Evolutionary conservation across 2,113 vertebrate species (phyloP), one percentile per base, ranked within the genome.

Genomic region (Chunga burmeisteri): DNA sequence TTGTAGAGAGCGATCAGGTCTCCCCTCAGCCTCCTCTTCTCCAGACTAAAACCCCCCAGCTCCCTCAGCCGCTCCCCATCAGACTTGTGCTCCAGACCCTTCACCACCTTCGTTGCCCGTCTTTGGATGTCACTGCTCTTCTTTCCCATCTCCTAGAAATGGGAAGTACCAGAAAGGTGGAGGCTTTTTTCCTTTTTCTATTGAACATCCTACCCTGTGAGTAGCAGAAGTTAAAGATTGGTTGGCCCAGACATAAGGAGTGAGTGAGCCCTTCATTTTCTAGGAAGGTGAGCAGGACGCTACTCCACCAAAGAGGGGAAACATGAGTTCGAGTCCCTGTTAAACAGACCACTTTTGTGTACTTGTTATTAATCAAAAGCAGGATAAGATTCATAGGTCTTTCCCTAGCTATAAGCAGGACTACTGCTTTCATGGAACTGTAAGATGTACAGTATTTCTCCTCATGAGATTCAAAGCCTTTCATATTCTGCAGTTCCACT

Each of bases 31-130:
- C 21, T 59, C 8, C 13, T 49, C 16, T 63, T 70, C 27, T 58
- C 6, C n/a, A 68, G n/a, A 0, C 6, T 63, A 25, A 73, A n/a
- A 27, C 42, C 1, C 0, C 6, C 6, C 46, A 74, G 1, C 1
- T 78, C 29, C 19, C 13, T 61, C 34, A 82, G 66, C 6, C 0
- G 0, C 11, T 32, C 4, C 59, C 63, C 27, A 30, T 3, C 44
- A 15, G 30, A 36, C 12, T 36, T 49, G 23, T 53, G 17, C 9
- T 44, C 11, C 4, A 71, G 27, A 36, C 3, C 7, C 9, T 27
- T 80, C 15, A 15, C 4, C 7, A 63, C 3, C 19, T 81, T 30
- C 2, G 0, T 10, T 88, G 21, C 7, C 13, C 10, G 75, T 68
- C 44, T 56, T 68, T 78, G 36, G 17, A 47, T 3, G 38, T 73